Conservation (phyloP, 2,797 vertebrate species). For the Enteromius unitaeniatus region DNA sequence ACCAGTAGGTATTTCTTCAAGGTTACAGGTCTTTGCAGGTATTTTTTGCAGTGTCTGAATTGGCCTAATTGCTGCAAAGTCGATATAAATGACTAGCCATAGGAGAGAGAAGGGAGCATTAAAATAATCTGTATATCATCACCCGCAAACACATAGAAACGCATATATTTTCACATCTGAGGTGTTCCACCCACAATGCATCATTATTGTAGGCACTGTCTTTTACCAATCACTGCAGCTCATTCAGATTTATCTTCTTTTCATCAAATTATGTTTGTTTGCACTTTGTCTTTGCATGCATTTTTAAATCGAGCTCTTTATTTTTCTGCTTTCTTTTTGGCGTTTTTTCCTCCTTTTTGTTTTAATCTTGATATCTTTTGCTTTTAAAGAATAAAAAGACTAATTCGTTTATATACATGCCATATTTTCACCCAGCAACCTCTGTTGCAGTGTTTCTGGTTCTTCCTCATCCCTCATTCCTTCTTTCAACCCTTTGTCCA, state of each 20-base stretch:
- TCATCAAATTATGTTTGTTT: conserved; percentile 20
- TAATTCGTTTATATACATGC: neutral
- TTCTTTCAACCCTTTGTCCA: neutral
- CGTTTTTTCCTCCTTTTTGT: neutral
- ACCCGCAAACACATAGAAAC: neutral
- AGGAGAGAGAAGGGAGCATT: neutral
- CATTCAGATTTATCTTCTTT: conserved; percentile 25
- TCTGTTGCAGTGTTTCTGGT: conserved; percentile 1
- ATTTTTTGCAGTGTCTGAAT: neutral
- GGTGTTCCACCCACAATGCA: neutral
- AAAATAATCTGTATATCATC: neutral
- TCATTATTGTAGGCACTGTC: neutral
- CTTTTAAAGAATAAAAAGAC: neutral
- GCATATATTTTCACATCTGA: neutral
- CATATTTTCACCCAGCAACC: neutral
- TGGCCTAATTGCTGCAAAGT: neutral
- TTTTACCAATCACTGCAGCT: conserved; percentile 8
- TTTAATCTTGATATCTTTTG: neutral
- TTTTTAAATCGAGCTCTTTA: neutral
- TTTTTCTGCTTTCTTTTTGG: neutral
- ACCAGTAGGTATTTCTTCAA: neutral
- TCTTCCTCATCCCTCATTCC: neutral
- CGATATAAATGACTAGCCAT: neutral
- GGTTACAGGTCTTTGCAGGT: neutral
- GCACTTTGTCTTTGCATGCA: neutral